Conservation (phyloP, 1,140 invertebrate species). For the Caenorhabditis remanei region DNA sequence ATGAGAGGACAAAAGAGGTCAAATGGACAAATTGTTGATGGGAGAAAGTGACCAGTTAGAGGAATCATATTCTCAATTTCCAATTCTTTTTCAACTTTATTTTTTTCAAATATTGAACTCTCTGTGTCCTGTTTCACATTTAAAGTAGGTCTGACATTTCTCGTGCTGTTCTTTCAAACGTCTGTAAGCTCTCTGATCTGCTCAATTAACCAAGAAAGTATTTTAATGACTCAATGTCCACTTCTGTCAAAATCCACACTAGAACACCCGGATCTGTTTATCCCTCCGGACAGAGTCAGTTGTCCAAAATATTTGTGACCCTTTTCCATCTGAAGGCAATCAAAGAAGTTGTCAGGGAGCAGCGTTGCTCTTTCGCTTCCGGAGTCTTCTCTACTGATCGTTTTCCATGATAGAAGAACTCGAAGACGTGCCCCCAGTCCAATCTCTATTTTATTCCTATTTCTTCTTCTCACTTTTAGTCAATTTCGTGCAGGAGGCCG, state of each 20-base stretch:
- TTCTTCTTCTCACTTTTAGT: neutral
- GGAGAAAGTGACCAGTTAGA: neutral
- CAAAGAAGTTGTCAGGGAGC: constrained; percentile 38
- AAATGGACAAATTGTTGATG: constrained; percentile 29
- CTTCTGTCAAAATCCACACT: neutral
- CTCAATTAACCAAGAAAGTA: no score
- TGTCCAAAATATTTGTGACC: neutral
- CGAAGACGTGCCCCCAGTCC: neutral
- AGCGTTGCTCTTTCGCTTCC: constrained; percentile 43
- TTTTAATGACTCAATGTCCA: no score
- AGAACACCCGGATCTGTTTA: neutral
- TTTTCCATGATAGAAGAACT: constrained; percentile 30
- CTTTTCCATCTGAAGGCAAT: constrained; percentile 26
- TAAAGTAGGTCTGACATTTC: no score
- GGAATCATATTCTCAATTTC: neutral
- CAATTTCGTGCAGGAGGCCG: constrained; percentile 2
- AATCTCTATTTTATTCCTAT: neutral
- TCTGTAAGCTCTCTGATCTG: no score
- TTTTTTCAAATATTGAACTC: no score
- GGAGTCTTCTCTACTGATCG: constrained; percentile 16
- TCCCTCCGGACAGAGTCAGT: neutral
- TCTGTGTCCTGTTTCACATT: no score
- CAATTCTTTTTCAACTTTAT: neutral
- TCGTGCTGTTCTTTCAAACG: no score
- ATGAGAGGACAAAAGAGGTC: constrained; percentile 21